Evolutionary conservation across 2,888 invertebrate genomes (phyloP).

Genomic region (Eudemis profundana): DNA sequence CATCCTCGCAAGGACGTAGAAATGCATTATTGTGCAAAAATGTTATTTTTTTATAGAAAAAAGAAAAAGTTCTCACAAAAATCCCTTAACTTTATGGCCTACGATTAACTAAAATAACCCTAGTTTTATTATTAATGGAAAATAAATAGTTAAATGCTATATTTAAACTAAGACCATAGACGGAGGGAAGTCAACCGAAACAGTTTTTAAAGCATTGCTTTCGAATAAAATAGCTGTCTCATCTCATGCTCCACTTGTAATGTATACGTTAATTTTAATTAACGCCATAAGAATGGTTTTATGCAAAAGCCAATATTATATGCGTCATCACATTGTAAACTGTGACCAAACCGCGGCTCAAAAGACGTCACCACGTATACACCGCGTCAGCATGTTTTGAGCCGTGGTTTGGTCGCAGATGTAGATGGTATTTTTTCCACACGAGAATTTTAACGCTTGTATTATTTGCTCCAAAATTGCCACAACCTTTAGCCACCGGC

Average conservation of each 20-base stretch:
- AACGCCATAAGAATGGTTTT: neutral
- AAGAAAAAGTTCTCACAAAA: slow-evolving; percentile 65
- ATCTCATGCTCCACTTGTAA: neutral
- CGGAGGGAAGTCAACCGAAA: slow-evolving; percentile 72
- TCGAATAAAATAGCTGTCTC: slow-evolving; percentile 39
- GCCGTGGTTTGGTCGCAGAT: too few species aligned
- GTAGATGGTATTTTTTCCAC: too few species aligned
- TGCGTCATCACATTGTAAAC: too few species aligned
- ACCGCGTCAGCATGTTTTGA: too few species aligned
- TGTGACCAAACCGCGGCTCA: too few species aligned
- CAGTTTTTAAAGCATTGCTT: slow-evolving; percentile 58
- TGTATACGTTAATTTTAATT: neutral
- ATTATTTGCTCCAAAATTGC: neutral
- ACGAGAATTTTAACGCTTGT: too few species aligned
- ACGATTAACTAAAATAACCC: slow-evolving; percentile 52
- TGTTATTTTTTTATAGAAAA: slow-evolving; percentile 67
- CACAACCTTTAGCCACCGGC: neutral
- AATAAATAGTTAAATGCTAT: slow-evolving; percentile 70
- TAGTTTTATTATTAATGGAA: slow-evolving; percentile 58
- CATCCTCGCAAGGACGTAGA: slow-evolving; percentile 64
- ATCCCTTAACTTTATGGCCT: slow-evolving; percentile 58
- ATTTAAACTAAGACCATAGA: slow-evolving; percentile 60
- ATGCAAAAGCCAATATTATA: too few species aligned
- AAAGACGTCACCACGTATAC: too few species aligned
- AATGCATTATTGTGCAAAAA: slow-evolving; percentile 66